Percentiles rank a stretch among this genome's conserved stretches.
Evolutionary conservation across 2,113 vertebrate genomes (phyloP).

Genomic region (Sitta europaea): DNA sequence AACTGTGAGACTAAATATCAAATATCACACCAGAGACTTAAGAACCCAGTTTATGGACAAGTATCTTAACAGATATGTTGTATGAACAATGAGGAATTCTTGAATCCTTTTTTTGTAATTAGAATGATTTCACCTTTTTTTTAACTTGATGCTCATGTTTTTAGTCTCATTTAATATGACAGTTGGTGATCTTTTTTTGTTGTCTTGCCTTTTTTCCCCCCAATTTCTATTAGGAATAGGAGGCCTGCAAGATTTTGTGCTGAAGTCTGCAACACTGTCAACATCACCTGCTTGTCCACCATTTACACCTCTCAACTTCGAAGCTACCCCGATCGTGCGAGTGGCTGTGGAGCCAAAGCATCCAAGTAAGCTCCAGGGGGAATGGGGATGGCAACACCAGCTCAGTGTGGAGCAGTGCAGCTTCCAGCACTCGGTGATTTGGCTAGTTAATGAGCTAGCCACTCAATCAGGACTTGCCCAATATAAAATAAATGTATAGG

Average conservation of each 20-base stretch:
- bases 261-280: constrained; percentile 93
- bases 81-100: neutral
- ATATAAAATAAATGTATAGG: neutral
- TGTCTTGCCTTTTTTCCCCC: neutral
- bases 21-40: neutral
- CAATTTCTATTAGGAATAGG: constrained; percentile 81
- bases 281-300: constrained; percentile 84
- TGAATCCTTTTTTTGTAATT: neutral
- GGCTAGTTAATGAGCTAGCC: neutral
- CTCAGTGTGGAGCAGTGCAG: neutral
- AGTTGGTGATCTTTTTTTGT: neutral
- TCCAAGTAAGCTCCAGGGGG: constrained; percentile 80
- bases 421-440: neutral
- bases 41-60: neutral
- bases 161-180: neutral
- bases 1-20: neutral
- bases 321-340: constrained; percentile 91
- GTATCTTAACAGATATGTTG: neutral
- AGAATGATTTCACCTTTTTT: neutral
- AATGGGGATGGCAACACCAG: neutral
- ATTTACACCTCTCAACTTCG: constrained; percentile 90
- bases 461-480: neutral
- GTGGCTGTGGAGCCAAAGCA: constrained; percentile 94
- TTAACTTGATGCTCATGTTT: neutral
- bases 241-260: constrained; percentile 87